Percentiles rank a stretch among this genome's conserved stretches.
Conservation (phyloP, 2,888 invertebrate species). For the Tethea ocularis region DNA sequence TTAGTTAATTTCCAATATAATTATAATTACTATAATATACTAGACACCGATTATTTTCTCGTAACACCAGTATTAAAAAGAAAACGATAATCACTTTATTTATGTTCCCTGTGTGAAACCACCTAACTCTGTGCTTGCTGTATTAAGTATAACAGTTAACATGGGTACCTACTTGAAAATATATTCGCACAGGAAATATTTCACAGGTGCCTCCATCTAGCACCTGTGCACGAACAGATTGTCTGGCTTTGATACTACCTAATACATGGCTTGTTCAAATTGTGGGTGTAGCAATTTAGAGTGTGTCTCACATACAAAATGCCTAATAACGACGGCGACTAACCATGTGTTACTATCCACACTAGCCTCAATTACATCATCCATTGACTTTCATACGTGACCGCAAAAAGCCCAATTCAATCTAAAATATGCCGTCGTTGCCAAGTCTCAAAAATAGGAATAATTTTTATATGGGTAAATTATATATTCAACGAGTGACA, state of each 20-base stretch:
- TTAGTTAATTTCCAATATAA: too few relatives aligned
- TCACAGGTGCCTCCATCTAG: conserved; percentile 23
- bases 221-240: conserved; percentile 42
- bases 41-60: too few relatives aligned
- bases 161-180: conserved; percentile 6
- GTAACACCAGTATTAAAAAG: too few relatives aligned
- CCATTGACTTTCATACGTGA: conserved; percentile 50
- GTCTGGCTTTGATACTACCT: conserved; percentile 33
- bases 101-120: too few relatives aligned
- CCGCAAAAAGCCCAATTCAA: conserved; percentile 29
- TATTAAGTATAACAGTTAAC: neutral
- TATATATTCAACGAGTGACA: neutral
- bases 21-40: too few relatives aligned
- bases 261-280: conserved; percentile 43
- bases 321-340: conserved; percentile 56
- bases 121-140: too few relatives aligned
- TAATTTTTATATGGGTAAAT: neutral
- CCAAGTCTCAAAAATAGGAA: neutral
- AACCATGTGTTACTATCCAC: conserved; percentile 41
- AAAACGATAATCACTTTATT: too few relatives aligned
- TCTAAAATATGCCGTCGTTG: conserved; percentile 17
- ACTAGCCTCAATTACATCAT: conserved; percentile 44
- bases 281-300: conserved; percentile 52
- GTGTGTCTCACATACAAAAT: conserved; percentile 70
- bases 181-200: conserved; percentile 27